Evolutionary conservation across 2,113 vertebrate species (phyloP), one percentile per base, ranked within the genome.

Genomic region (Callocephalon fimbriatum): DNA sequence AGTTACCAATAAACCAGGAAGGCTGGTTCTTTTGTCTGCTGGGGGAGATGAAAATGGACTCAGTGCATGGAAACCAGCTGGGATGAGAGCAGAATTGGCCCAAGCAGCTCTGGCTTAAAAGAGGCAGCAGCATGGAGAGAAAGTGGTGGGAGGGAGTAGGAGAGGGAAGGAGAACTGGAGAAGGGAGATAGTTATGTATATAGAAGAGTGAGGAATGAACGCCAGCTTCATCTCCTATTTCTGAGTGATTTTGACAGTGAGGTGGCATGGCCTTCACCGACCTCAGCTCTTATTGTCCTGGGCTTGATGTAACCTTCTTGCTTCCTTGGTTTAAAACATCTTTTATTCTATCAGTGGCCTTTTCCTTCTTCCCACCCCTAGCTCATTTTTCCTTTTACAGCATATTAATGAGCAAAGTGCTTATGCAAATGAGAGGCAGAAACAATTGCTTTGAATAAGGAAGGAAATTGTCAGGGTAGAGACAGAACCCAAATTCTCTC

Each of bases 361-460:
- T 3, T 88, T 97, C 90, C 79, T 96, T 85, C 88, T 92, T 72
- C 72, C 67, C 44, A 81, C 35, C 79, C 72, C 59, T 89, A 78
- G 47, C 50, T 91, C 75, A 65, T 93, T 95, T 95, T 90, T 86
- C 48, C 65, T 91, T 97, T 96, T 96, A 86, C 93, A 94, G 94
- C 87, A 94, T 94, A 94, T 93, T 97, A 97, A 97, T 95, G 84
- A 95, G 75, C 71, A 86, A 86, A 97, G 71, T 80, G 90, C 93
- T 97, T 96, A 98, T 97, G 97, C 93, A 97, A 97, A 97, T 98
- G 67, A 86, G 51, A 96, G 65, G 51, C 87, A 86, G 91, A 96
- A 97, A 91, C 89, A 96, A 94, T 86, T 2, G 0, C 45, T 93
- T 88, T 94, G 89, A 95, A 75, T 91, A 79, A 92, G 79, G 92